These are phyloP conservation scores for Chymomyza costata DNA, from an alignment of 1,140 invertebrate genomes.

Conservation along the genomic window DNA sequence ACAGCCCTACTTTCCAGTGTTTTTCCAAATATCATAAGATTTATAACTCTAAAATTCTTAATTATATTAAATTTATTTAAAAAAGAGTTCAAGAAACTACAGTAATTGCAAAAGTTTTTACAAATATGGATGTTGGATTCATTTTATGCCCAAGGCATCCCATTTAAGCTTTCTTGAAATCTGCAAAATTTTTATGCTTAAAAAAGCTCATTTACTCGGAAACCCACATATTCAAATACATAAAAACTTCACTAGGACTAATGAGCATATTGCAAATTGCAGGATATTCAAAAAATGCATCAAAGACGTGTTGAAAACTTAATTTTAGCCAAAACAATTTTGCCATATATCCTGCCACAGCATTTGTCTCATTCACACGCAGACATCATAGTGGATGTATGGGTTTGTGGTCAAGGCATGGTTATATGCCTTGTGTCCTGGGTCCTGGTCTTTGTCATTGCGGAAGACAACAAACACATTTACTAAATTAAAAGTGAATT, in stretches of 20 bases:
- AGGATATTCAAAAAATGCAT: no score
- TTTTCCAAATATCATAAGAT: no score
- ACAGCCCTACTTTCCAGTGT: no score
- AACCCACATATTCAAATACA: neutral
- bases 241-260: neutral
- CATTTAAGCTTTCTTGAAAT: no score
- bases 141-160: no score
- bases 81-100: no score
- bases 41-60: no score
- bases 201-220: neutral
- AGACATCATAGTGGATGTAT: neutral
- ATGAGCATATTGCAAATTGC: neutral
- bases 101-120: no score
- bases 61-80: no score
- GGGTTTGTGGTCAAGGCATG: constrained; percentile 5
- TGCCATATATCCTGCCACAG: constrained; percentile 57
- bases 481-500: constrained; percentile 72
- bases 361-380: constrained; percentile 66
- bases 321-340: constrained; percentile 61
- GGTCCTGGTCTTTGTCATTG: constrained; percentile 38
- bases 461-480: constrained; percentile 56
- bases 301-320: constrained; percentile 33
- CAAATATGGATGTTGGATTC: no score
- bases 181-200: no score
- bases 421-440: constrained; percentile 2